A percentile compares a stretch with the other conserved stretches of the same genome.
These are phyloP conservation scores for Xiphias gladius DNA, from an alignment of 2,113 vertebrate species.

Conservation along the genomic window DNA sequence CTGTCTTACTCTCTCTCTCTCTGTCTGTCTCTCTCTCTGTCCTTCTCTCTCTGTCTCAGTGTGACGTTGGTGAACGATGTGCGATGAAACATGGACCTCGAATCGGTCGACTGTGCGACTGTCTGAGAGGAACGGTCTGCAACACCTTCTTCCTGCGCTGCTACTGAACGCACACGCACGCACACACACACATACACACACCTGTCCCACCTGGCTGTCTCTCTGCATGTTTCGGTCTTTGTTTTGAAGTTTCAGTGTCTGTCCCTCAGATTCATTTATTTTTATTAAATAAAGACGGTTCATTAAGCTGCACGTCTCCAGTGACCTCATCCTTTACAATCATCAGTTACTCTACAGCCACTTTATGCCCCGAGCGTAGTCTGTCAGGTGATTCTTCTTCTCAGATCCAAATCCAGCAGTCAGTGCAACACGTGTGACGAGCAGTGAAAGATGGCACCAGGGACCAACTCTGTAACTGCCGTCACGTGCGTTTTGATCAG, in stretches of 20 bases:
- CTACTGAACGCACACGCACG: slow-evolving; percentile 75
- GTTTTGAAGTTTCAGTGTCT: slow-evolving; percentile 43
- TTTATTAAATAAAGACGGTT: slow-evolving; percentile 79
- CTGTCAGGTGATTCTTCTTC: neutral
- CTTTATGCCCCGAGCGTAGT: neutral
- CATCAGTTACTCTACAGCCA: too few species aligned
- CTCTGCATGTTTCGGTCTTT: slow-evolving; percentile 50
- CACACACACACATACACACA: slow-evolving; percentile 5
- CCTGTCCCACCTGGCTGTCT: slow-evolving; percentile 4
- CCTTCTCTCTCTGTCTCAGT: slow-evolving; percentile 66
- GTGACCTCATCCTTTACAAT: slow-evolving; percentile 11
- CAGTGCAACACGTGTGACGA: too few species aligned
- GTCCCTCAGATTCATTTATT: slow-evolving; percentile 69
- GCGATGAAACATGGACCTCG: slow-evolving; percentile 87
- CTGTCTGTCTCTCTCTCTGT: neutral
- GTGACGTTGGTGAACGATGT: slow-evolving; percentile 85
- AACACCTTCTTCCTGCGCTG: slow-evolving; percentile 89
- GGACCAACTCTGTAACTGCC: too few species aligned
- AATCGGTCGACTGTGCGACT: slow-evolving; percentile 88
- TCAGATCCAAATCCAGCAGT: too few species aligned
- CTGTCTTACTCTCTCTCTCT: too few species aligned
- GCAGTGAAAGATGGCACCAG: too few species aligned
- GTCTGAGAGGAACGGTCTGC: slow-evolving; percentile 85
- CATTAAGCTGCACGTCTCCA: slow-evolving; percentile 47
- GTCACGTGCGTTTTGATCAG: too few species aligned